Conservation (phyloP, 1,140 invertebrate genomes). For the Trichonephila clavipes region DNA sequence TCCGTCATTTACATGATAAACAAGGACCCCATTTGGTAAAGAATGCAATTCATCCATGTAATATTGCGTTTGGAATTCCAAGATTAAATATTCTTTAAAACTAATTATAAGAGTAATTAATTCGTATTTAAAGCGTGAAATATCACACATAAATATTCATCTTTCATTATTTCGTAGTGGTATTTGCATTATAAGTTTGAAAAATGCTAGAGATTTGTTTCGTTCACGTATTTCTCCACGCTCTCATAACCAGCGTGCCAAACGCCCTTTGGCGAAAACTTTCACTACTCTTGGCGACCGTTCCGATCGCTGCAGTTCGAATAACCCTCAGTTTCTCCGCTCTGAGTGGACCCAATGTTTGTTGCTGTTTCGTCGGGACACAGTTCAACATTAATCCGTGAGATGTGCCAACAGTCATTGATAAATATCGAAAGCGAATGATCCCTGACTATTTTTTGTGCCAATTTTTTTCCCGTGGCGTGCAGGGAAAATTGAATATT, state of each 20-base stretch:
- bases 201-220: neutral
- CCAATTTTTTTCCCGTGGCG: conserved; percentile 4
- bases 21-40: neutral
- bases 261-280: conserved; percentile 61
- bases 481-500: neutral
- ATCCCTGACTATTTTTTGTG: neutral
- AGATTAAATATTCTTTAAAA: neutral
- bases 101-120: neutral
- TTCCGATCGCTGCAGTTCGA: neutral
- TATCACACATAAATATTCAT: neutral
- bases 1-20: neutral
- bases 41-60: neutral
- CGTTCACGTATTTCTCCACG: neutral
- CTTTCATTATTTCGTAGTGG: neutral
- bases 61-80: neutral
- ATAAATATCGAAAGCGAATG: neutral
- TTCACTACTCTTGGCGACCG: conserved; percentile 65
- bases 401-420: conserved; percentile 57
- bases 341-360: conserved; percentile 39
- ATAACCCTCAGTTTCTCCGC: conserved; percentile 51
- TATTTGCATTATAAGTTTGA: neutral
- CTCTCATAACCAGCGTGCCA: conserved; percentile 49
- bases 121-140: neutral
- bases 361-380: conserved; percentile 22
- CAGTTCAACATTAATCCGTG: neutral